Evolutionary conservation across 2,797 vertebrate genomes (phyloP).

Genomic region (Microtus obscurus): DNA sequence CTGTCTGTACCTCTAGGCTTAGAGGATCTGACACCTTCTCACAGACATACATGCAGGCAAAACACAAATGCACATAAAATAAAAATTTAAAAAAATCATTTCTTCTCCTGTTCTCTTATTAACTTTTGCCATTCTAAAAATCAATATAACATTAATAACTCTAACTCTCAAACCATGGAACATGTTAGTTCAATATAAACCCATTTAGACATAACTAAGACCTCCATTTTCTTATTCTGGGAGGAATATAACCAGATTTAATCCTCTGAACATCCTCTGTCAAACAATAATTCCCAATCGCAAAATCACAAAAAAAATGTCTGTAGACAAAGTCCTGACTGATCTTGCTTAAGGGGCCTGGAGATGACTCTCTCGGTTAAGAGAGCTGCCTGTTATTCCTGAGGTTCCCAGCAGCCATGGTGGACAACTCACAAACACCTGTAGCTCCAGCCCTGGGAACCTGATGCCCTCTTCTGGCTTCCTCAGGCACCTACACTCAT

Average conservation of each 20-base stretch:
- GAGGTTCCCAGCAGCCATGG: not conserved
- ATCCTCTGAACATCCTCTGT: not conserved
- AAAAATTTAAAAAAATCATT: not conserved
- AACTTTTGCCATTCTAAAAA: conserved; percentile 31
- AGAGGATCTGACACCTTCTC: not conserved
- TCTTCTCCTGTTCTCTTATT: conserved; percentile 23
- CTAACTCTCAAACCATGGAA: conserved; percentile 6
- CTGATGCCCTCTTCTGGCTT: not conserved
- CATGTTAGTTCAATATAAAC: conserved; percentile 35
- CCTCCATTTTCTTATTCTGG: conserved; percentile 47
- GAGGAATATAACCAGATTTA: conserved; percentile 13
- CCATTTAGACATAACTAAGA: conserved; percentile 28
- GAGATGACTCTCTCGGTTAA: not conserved
- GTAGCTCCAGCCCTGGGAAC: not conserved
- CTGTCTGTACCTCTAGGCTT: not conserved
- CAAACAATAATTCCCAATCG: conserved; percentile 19
- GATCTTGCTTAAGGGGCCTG: not conserved
- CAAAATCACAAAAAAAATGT: conserved; percentile 45
- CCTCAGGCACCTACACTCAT: not conserved
- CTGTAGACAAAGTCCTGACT: not conserved
- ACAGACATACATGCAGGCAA: not conserved
- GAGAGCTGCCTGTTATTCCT: not conserved
- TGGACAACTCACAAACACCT: not conserved
- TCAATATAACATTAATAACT: conserved; percentile 18
- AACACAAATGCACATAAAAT: not conserved